Base-by-base conservation (phyloP, 2,113 vertebrate species). In the Hucho hucho region DNA sequence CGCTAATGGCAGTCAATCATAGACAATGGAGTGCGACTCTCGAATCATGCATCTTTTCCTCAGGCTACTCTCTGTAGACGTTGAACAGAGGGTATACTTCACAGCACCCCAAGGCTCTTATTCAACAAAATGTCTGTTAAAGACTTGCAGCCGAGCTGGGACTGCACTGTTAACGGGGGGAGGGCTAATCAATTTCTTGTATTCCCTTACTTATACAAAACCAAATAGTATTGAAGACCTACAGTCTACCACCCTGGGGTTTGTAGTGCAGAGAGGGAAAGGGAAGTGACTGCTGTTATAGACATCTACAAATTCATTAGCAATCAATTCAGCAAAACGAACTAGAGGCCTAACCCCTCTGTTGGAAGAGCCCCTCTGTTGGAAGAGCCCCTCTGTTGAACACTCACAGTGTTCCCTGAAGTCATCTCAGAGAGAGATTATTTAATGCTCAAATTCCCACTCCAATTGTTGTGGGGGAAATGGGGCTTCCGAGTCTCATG, bases 221-320 rank as follows among this genome's bases (percentile, higher is more conserved):
- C 77, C 88, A 90, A 92, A 87, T 85, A 87, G 81, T 87, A 81
- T 80, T 70, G 79, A 73, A 82, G 80, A 86, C 69, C 80, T 78
- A 85, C 83, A 70, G 76, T 84, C 85, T 65, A 83, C 75, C 75
- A 63, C 83, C 86, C 85, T 58, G 70, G 81, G 84, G 84, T 53
- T 75, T 82, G 49, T 53, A 18, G 49, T 13, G 49, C 12, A 53
- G 14, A 18, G 12, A 53, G 49, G 49, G 16, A 5, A 53, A 5
- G 82, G 83, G 84, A 83, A 73, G 70, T 72, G 56, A 84, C 43
- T 20, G 58, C 7, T 61, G 58, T 22, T 61, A 61, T 22, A 75
- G 86, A 87, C 78, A 73, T 6, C 26, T 74, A 81, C 84, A 83
- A 85, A 53, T 89, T 90, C 85, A 86, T 90, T 84, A 87, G 78